Evolutionary conservation across 2,113 vertebrate species (phyloP), one percentile per base, ranked within the genome.

Genomic region (Zosterops pallidus): DNA sequence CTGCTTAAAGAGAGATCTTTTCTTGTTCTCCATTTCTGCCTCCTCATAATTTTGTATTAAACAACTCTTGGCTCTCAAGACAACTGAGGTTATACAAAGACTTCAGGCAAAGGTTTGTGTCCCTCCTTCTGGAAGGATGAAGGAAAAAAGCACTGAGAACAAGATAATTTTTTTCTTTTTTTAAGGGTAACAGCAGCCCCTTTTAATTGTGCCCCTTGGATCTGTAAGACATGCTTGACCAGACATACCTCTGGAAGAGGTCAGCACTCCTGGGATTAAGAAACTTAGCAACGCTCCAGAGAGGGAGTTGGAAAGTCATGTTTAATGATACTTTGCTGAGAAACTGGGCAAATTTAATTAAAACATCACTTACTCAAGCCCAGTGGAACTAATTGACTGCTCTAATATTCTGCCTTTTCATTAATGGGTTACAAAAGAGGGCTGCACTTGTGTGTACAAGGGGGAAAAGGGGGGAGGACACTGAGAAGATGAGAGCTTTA

Each of bases 311-410:
- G 96, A 97, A 97, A 98, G 97, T 97, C 97, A 96, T 96, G 96
- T 95, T 97, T 97, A 97, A 97, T 95, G 97, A 97, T 85, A 97
- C 95, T 98, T 90, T 94, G 96, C 97, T 95, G 95, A 97, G 96
- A 97, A 98, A 98, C 95, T 19, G 84, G 94, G 92, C 89, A 94
- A 95, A 96, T 97, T 98, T 98, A 98, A 98, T 98, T 98, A 98
- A 98, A 98, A 94, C 37, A 65, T 94, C 90, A 92, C 97, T 97
- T 97, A 96, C 97, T 93, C 90, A 46, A 97, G 94, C 95, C 94
- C 71, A 21, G 94, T 75, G 92, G 93, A 98, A 97, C 97, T 97
- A 97, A 97, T 92, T 92, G 96, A 95, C 91, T 67, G 68, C 86
- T 95, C 96, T 95, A 97, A 97, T 92, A 92, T 95, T 97, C 96